Evolutionary conservation across 1,140 invertebrate species (phyloP), one percentile per base, ranked within the genome.

Genomic region (Caenorhabditis briggsae): DNA sequence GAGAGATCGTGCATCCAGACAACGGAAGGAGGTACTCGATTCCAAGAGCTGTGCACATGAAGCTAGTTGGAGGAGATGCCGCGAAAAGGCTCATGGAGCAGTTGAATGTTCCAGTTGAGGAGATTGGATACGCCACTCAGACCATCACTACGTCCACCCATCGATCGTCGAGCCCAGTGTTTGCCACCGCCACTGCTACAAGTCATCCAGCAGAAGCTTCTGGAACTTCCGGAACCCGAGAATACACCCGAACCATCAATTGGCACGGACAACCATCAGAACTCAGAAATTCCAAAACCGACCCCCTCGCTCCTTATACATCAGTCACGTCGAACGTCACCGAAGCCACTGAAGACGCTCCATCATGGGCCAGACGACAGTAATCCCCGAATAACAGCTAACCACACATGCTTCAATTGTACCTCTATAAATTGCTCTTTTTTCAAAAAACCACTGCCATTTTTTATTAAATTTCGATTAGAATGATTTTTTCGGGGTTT

Each of bases 21-120:
- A 88, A 88, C 33, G 89, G 88, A 1, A 70, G 91, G 7, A 87
- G 90, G 23, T 92, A 91, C 78, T 89, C 91, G 3, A 59, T 92
- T 12, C 87, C 89, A 23, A 84, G 89, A 48, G 92, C 92, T 12
- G 88, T 92, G 23, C 90, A 92, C 86, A 92, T 92, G 91, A 88
- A 89, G 12, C 58, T 92, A n/a, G 82, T 92, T 53, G 85, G 89
- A 43, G 70, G 86, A 48, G 89, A 91, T 20, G 82, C 90, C n/a
- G 90, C 87, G 14, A 87, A 89, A 25, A 20, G 86, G 12, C 46
- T 92, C 8, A 74, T 91, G 74, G 88, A 92, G n/a, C 86, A 88
- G 0, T 83, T 92, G 53, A 88, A 89, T 50, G 74, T 90, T 12
- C 55, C 78, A 11, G 50, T 88, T 16, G 90, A 90, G 23, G 90